Base-by-base conservation (phyloP, 92 coral and sea anemone species). In the Porites rus region DNA sequence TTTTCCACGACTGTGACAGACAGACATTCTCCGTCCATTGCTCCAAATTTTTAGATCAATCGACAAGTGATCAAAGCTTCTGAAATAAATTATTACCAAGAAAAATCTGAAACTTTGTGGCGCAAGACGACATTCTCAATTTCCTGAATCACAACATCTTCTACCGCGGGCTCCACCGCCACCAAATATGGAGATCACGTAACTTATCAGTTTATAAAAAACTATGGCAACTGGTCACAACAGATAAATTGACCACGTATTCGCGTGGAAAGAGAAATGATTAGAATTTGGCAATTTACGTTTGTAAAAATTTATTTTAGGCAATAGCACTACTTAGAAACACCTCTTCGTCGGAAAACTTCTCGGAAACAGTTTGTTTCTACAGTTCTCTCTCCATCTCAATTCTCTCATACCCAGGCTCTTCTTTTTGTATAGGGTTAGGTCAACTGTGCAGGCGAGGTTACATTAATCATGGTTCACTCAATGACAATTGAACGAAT, bases 1-100 rank as follows among this genome's bases (percentile, higher is more conserved):
- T 90, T 91, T 74, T 96, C 98, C 24, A 96, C 89, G 56, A 96
- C 98, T 20, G 94, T 93, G 46, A 96, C 91, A 62, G 86, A 89
- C 9, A 92, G 62, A 63, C 94, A 92, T 22, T 94, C 81, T 17
- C 92, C 88, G 76, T 86, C 90, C 95, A 92, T 98, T 91, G 11
- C 69, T 52, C 13, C 28, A 14, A 17, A 18, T 50, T 6, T 76
- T 18, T 22, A 22, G 62, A 67, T 50, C 54, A 56, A 83, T 38
- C 52, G 76, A 75, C 60, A 25, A n/a, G 17, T 31, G 12, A 65
- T 66, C 6, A 1, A 18, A 4, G 73, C n/a, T 3, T 22, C 17
- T 20, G 24, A 76, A 58, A 18, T 14, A 54, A 56, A 76, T 76
- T 54, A 56, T 21, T 10, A 56, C 16, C 61, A 10, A 10, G 61